Base-by-base conservation (phyloP, 2,113 vertebrate genomes). In the Pteropus alecto region DNA sequence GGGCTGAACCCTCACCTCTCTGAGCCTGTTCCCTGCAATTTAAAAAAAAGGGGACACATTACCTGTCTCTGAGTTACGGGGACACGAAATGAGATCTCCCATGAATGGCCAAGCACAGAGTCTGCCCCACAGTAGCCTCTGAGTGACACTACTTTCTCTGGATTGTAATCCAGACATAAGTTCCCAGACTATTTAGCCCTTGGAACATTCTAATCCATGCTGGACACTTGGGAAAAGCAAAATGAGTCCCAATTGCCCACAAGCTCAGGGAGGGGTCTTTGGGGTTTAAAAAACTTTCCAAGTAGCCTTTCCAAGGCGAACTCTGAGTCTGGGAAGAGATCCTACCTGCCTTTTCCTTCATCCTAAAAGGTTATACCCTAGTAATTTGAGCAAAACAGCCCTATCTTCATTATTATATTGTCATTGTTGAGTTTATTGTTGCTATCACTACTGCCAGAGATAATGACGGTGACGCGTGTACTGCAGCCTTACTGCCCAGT, bases 71-170 rank as follows among this genome's bases (percentile, higher is more conserved):
- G 60, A 68, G 84, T 67, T 10, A 0, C 51, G 28, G 35, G 48
- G n/a, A 6, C 6, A 7, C 4, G 28, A 61, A 84, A 61, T 24
- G 18, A 14, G 21, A 28, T 30, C n/a, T 30, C 63, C 33, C 12
- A 41, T 0, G 1, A 19, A 41, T 3, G 12, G 24, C 33, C 0
- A 48, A 10, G 24, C 38, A 10, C 24, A 21, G 16, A 30, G n/a
- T 26, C 73, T 15, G 19, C 28, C 68, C 54, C 0, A 0, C 15
- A 6, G 15, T 3, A 41, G 67, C 13, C 35, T 73, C 60, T 41
- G 24, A 74, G 51, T 38, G 56, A 7, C 41, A 11, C 43, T 14
- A 30, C 41, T 48, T 82, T 51, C 51, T 51, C 51, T 41, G 16
- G 11, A 14, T 12, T 41, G 10, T 22, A 22, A 43, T 38, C 28